Evolutionary conservation across 2,797 vertebrate genomes (phyloP), one percentile per base, ranked within the genome.

Genomic region (Enteromius treurensis): DNA sequence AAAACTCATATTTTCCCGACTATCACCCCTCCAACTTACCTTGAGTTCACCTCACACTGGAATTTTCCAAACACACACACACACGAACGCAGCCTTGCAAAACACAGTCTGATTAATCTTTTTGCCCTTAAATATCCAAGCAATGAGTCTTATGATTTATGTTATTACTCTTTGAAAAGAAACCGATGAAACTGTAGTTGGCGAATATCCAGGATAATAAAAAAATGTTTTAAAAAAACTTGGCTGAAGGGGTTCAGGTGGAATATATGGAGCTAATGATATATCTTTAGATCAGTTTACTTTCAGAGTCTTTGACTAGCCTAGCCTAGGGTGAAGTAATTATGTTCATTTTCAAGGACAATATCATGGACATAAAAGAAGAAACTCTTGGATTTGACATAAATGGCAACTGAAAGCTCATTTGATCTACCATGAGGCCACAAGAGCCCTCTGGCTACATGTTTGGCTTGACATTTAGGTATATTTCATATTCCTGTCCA

Each of bases 81-180:
- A 29, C 26, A 64, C 60, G n/a, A 49, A 80, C 6, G 0, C 74
- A 79, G 83, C 65, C 78, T 83, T 62, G 81, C 81, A 85, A 86
- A 90, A 87, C 26, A 80, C 53, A 68, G 55, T 32, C 32, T 87
- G 65, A 91, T 89, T 88, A 84, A 89, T 81, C 83, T 88, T 73
- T 74, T 87, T 74, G 85, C 77, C 55, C 87, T 85, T 81, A 91
- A 71, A 88, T 90, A 82, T 88, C 79, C 86, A 51, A 32, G 82
- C 71, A 86, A 34, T 53, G 29, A 73, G 64, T 55, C 51, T 34
- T 34, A 78, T 87, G 45, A 91, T 91, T 90, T 91, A 90, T 89
- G 85, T 84, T 86, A 88, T 86, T 79, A 85, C 81, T 82, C 77
- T 70, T 79, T 88, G 71, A 86, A 45, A 86, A n/a, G 86, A 84